These are phyloP conservation scores for Sipha flava DNA, from an alignment of 1,140 invertebrate species.

Conservation along the genomic window DNA sequence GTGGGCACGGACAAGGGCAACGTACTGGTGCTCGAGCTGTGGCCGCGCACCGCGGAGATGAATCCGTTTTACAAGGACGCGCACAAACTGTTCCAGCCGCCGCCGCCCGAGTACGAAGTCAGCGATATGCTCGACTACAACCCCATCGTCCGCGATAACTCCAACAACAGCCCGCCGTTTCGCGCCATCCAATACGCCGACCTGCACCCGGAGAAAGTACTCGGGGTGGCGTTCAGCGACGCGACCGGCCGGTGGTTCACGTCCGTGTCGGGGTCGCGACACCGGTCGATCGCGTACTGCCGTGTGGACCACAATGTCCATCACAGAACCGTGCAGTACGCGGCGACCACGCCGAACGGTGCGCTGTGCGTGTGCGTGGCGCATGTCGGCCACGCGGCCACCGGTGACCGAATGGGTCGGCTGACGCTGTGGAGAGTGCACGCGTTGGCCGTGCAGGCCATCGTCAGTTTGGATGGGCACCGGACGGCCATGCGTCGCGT, in stretches of 20 bases:
- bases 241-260: not conserved
- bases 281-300: not conserved
- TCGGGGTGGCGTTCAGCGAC: not conserved
- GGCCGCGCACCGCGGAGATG: not conserved
- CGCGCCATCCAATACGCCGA: not conserved
- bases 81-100: not conserved
- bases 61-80: not conserved
- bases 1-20: not conserved
- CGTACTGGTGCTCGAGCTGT: not conserved
- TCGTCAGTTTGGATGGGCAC: not conserved
- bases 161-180: not conserved
- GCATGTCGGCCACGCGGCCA: too few species aligned
- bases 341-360: not conserved
- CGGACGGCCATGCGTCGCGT: not conserved
- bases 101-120: not conserved
- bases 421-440: too few species aligned
- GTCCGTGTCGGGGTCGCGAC: not conserved
- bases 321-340: too few species aligned
- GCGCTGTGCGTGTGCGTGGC: too few species aligned
- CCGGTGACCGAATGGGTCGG: too few species aligned
- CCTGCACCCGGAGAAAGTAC: not conserved
- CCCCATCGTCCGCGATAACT: fast-evolving
- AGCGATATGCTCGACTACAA: not conserved
- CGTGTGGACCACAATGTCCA: not conserved
- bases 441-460: too few species aligned